These are phyloP conservation scores for Cosmia trapezina DNA, from an alignment of 2,888 invertebrate species.

Conservation along the genomic window DNA sequence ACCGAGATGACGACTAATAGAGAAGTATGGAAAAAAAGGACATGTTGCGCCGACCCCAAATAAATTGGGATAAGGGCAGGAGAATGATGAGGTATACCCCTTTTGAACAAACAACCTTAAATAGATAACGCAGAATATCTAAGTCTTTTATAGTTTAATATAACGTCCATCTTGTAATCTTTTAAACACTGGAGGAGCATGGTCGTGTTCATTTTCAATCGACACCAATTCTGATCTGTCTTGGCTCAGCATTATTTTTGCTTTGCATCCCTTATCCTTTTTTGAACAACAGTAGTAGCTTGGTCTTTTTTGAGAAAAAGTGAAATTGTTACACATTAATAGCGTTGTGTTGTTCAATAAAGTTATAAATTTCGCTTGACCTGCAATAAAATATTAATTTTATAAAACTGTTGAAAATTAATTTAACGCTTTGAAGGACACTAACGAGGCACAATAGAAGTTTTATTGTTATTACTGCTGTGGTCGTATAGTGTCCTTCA, in stretches of 20 bases:
- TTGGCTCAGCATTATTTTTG: constrained; percentile 68
- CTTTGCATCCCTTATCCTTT: constrained; percentile 74
- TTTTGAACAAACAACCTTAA: constrained; percentile 67
- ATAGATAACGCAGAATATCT: too few relatives aligned
- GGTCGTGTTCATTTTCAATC: constrained; percentile 67
- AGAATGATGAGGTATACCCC: too few relatives aligned
- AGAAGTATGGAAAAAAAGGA: too few relatives aligned
- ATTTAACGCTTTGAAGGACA: too few relatives aligned
- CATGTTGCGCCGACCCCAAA: too few relatives aligned
- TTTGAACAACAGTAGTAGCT: constrained; percentile 69
- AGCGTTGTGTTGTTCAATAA: constrained; percentile 7
- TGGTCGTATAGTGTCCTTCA: too few relatives aligned
- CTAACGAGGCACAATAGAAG: too few relatives aligned
- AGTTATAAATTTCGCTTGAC: constrained; percentile 6
- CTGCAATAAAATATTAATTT: constrained; percentile 2
- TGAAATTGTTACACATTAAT: background rate
- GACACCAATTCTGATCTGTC: constrained; percentile 59
- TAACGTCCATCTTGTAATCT: background rate
- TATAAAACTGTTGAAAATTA: too few relatives aligned
- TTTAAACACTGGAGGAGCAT: constrained; percentile 69
- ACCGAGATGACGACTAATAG: too few relatives aligned
- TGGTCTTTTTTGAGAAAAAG: constrained; percentile 2
- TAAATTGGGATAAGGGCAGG: too few relatives aligned
- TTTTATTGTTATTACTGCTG: too few relatives aligned
- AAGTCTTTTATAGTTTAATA: background rate